Evolutionary conservation across 2,113 vertebrate genomes (phyloP).

Genomic region (Corydoras maculifer): DNA sequence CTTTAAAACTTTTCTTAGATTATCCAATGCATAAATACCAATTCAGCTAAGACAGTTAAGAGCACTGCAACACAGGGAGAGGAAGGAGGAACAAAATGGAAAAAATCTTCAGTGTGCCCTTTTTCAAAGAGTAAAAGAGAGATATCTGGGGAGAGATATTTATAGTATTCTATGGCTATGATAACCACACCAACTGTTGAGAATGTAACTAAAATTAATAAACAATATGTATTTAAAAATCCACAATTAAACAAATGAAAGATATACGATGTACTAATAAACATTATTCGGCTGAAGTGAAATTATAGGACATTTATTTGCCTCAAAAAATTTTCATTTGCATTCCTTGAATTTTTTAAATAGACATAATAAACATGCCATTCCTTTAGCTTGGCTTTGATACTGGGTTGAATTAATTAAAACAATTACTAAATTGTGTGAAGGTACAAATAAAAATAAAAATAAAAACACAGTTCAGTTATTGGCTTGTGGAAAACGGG

Average conservation of each 20-base stretch:
- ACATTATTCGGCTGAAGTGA: no score
- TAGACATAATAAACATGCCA: neutral
- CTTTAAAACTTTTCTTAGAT: no score
- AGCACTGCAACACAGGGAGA: neutral
- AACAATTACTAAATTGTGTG: constrained; percentile 2
- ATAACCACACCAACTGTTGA: constrained; percentile 64
- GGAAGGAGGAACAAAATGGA: neutral
- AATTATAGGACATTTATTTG: constrained; percentile 18
- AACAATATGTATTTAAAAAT: constrained; percentile 43
- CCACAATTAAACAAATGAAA: constrained; percentile 53
- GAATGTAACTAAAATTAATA: constrained; percentile 64
- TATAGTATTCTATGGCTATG: constrained; percentile 67
- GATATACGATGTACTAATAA: constrained; percentile 20
- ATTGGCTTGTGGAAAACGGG: constrained; percentile 7
- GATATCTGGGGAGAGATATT: constrained; percentile 60
- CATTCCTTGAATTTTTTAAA: constrained; percentile 16
- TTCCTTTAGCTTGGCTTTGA: no score
- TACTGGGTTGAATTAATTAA: neutral
- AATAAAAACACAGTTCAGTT: constrained; percentile 28
- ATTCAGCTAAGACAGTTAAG: neutral
- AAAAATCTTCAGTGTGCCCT: no score
- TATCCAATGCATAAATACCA: no score
- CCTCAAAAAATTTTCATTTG: neutral
- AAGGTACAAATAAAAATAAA: constrained; percentile 31
- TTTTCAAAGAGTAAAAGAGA: constrained; percentile 36